Evolutionary conservation across 2,113 vertebrate species (phyloP), one percentile per base, ranked within the genome.

Genomic region (Platichthys stellatus): DNA sequence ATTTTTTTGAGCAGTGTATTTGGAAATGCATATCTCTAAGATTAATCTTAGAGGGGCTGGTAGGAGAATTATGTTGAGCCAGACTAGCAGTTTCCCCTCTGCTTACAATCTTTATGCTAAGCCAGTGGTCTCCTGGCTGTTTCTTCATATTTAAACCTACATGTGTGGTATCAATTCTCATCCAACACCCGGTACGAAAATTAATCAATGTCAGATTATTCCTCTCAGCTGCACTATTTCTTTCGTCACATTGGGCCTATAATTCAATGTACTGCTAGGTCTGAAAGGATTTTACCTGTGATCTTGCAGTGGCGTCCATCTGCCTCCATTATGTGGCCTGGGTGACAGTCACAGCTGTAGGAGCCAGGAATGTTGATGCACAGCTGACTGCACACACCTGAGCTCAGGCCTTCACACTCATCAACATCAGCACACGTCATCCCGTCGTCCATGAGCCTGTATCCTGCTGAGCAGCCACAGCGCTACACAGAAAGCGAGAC

Each of bases 391-490:
- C 97, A 99, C 26, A 88, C 82, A 54, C 2, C 28, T 10, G 88
- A 20, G 0, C 24, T 54, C 15, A 0, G 0, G 60, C 82, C 89
- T 0, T 9, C 78, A 82, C 97, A 99, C 81, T 99, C 97, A 0
- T 98, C 86, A 51, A 96, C 77, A 40, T 98, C 97, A 7, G 28
- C 3, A 61, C 97, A 98, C 35, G 84, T 86, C 26, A 57, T 21
- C 1, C 87, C 53, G 0, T 94, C 86, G 20, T 81, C 63, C 0
- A 80, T 47, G 49, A 96, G 92, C 35, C 8, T 81, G 71, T 95
- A 98, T 18, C 96, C 97, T 1, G 4, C 72, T 35, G 76, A 31
- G 84, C 97, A 98, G 76, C 65, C 82, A 82, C 97, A 99, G 0
- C 74, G 80, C 97, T 99, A 78, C 56, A 76, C 2, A 58, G 20